Evolutionary conservation across 2,888 invertebrate species (phyloP).

Genomic region (Sinodicranocentrus sp.): DNA sequence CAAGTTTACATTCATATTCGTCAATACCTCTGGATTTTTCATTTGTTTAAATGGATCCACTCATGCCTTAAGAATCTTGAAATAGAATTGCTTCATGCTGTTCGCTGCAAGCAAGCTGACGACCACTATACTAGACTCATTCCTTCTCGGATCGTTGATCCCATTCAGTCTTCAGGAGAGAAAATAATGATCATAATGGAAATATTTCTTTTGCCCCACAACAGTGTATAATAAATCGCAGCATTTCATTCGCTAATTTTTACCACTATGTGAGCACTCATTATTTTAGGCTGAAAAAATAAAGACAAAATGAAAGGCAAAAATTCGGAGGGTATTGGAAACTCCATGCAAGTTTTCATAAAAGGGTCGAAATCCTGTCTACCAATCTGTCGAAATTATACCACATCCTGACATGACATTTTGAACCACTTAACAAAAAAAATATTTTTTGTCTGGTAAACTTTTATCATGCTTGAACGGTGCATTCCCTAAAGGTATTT

Average conservation of each 20-base stretch:
- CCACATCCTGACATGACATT: too few species aligned
- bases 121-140: conserved; percentile 51
- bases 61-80: conserved; percentile 62
- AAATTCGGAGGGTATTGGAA: too few species aligned
- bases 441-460: too few species aligned
- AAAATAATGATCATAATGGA: background rate
- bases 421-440: too few species aligned
- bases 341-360: too few species aligned
- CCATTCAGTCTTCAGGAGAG: conserved; percentile 28
- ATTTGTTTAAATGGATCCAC: conserved; percentile 63
- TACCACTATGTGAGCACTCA: background rate
- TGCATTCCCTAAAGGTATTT: too few species aligned
- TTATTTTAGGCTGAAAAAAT: too few species aligned
- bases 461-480: too few species aligned
- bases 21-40: conserved; percentile 34
- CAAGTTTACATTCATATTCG: conserved; percentile 22
- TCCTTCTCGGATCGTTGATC: conserved; percentile 43
- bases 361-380: too few species aligned
- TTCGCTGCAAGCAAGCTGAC: conserved; percentile 50
- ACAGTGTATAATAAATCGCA: too few species aligned
- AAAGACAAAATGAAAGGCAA: too few species aligned
- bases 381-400: too few species aligned
- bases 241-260: background rate
- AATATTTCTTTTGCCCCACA: background rate
- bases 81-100: conserved; percentile 58